Base-by-base conservation (phyloP, 2,797 vertebrate genomes). In the Epinephelus malabaricus region DNA sequence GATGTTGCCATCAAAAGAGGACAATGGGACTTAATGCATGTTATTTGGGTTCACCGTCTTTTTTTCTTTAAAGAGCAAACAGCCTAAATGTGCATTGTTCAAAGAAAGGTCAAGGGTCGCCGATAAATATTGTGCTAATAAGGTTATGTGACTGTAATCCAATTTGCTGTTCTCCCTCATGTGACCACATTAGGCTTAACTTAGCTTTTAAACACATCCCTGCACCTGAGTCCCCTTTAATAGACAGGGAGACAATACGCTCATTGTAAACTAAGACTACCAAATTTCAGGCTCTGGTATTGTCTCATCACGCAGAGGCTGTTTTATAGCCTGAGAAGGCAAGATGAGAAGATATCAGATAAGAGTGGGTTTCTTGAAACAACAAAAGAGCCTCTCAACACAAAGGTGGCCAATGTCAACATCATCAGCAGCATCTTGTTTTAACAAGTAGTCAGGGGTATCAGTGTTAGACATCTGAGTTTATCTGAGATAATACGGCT, bases 341-440 rank as follows among this genome's bases (percentile, higher is more conserved):
- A 19, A 86, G 84, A 91, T 77, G 89, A 88, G 88, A 84, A 47
- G 59, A 91, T 69, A 89, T 78, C 86, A 86, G 85, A 89, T 81
- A 79, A 68, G 75, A 87, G 79, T n/a, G 72, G 79, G 50, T 81
- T 84, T 86, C 73, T 89, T 46, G 55, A 63, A 78, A 82, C 85
- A 90, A 88, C 89, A 89, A 88, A 43, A 92, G 81, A 65, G 71
- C 56, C 83, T 92, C 74, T 83, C 67, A 76, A 78, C 85, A 90
- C 88, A 89, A 84, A 82, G 86, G 83, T 76, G 87, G 69, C 84
- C 77, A 70, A 75, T 79, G 78, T 85, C 82, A 82, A 85, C 88
- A 80, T 76, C 86, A 81, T 81, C 46, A 60, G 54, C 73, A 72
- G 69, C 49, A 13, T 84, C 87, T 81, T 92, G 90, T 94, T 91